phyloP scores from a whole-genome alignment of 2,888 invertebrate genomes.

The Agriotes lineatus region DNA sequence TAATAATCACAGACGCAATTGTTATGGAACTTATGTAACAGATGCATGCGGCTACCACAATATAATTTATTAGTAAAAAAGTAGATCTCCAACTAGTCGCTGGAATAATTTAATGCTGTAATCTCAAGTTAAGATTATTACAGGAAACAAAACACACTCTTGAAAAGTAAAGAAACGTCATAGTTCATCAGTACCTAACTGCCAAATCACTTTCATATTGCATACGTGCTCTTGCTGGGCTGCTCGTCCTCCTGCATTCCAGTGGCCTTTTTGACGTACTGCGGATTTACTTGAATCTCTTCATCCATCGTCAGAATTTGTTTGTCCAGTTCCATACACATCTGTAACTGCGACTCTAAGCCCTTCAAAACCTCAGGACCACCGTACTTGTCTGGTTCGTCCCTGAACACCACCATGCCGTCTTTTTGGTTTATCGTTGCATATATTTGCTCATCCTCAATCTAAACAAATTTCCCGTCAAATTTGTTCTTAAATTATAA shows the following conservation, averaged over 20 bases:
- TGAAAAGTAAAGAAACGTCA: not conserved
- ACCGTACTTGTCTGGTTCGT: constrained; percentile 95
- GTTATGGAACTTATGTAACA: constrained; percentile 4
- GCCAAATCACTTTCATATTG: constrained; percentile 56
- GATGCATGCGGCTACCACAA: no score
- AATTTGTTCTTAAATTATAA: no score
- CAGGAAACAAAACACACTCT: not conserved
- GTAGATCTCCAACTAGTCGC: no score
- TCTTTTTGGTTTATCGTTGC: constrained; percentile 98
- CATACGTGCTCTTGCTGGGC: constrained; percentile 64
- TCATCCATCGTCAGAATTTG: constrained; percentile 94
- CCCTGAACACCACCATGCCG: constrained; percentile 97
- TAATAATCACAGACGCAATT: constrained; percentile 20
- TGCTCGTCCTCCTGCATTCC: constrained; percentile 66
- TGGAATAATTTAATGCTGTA: not conserved
- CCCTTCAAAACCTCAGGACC: constrained; percentile 89
- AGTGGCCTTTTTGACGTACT: constrained; percentile 68
- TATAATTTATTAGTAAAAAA: no score
- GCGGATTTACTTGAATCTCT: constrained; percentile 92
- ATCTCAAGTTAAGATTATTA: not conserved
- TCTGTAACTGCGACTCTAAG: constrained; percentile 87
- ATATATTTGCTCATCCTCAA: constrained; percentile 96
- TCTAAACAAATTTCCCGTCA: no score
- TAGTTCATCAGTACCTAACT: not conserved
- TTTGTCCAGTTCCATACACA: constrained; percentile 89